These are phyloP conservation scores for Aphelinus atriplicis DNA, from an alignment of 1,140 invertebrate species.

Conservation along the genomic window DNA sequence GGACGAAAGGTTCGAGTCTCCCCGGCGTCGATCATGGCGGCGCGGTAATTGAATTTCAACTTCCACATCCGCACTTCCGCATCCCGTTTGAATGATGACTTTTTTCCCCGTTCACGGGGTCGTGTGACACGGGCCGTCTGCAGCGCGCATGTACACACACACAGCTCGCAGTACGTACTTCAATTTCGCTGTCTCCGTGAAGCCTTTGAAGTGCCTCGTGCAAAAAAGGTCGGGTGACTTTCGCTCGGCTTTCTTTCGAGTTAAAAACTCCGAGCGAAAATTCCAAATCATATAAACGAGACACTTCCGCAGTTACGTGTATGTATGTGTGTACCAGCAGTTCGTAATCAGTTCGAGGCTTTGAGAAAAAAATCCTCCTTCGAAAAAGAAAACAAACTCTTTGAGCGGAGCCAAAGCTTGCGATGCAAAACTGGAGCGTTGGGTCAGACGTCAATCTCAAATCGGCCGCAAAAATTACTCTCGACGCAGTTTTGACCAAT, in stretches of 20 bases:
- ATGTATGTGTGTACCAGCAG: no score
- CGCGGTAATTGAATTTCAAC: slow-evolving; percentile 26
- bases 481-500: no score
- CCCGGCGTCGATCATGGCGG: no score
- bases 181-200: slow-evolving; percentile 33
- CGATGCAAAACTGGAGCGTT: no score
- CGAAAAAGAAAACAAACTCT: no score
- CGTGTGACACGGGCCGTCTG: slow-evolving; percentile 27
- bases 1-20: no score
- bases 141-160: neutral
- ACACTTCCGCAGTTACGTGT: no score
- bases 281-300: no score
- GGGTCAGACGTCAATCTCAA: neutral
- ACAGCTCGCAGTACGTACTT: slow-evolving; percentile 19
- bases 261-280: no score
- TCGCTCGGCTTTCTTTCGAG: slow-evolving; percentile 26
- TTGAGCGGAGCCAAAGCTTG: no score
- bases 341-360: no score
- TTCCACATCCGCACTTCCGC: neutral
- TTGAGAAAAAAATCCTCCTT: no score
- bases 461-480: neutral
- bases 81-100: slow-evolving; percentile 4
- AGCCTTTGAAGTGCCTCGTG: slow-evolving; percentile 35
- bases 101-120: slow-evolving; percentile 13
- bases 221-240: slow-evolving; percentile 33